These are phyloP conservation scores for Callipepla squamata DNA, from an alignment of 2,113 vertebrate genomes.

Conservation along the genomic window DNA sequence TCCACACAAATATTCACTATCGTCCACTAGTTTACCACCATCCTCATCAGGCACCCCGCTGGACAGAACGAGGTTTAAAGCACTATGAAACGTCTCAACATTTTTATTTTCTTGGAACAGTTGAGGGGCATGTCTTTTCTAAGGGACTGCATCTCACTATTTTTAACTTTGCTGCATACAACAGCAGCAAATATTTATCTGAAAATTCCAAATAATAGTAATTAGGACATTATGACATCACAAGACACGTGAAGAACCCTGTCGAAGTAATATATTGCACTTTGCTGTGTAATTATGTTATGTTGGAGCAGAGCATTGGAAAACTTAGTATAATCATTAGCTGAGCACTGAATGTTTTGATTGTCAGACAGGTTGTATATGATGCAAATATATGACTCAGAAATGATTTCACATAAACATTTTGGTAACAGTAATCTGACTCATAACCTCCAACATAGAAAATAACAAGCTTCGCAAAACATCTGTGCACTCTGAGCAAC, in stretches of 20 bases:
- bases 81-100: neutral
- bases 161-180: neutral
- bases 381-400: constrained; percentile 87
- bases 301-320: constrained; percentile 77
- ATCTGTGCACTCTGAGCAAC: constrained; percentile 74
- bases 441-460: constrained; percentile 83
- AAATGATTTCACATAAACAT: constrained; percentile 87
- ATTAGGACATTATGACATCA: constrained; percentile 42
- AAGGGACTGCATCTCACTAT: neutral
- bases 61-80: neutral
- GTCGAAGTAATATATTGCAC: constrained; percentile 71
- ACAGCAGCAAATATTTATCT: neutral
- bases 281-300: constrained; percentile 70
- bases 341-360: constrained; percentile 80
- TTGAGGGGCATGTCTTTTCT: neutral
- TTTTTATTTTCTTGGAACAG: neutral
- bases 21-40: neutral
- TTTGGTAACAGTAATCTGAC: constrained; percentile 83
- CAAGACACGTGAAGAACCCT: constrained; percentile 46
- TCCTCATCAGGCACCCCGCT: neutral
- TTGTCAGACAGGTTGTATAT: constrained; percentile 86
- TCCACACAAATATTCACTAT: neutral
- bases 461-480: constrained; percentile 81
- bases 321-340: constrained; percentile 81
- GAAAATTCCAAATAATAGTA: constrained; percentile 37